Conservation (phyloP, 1,140 invertebrate genomes). For the Meloidogyne chitwoodi region DNA sequence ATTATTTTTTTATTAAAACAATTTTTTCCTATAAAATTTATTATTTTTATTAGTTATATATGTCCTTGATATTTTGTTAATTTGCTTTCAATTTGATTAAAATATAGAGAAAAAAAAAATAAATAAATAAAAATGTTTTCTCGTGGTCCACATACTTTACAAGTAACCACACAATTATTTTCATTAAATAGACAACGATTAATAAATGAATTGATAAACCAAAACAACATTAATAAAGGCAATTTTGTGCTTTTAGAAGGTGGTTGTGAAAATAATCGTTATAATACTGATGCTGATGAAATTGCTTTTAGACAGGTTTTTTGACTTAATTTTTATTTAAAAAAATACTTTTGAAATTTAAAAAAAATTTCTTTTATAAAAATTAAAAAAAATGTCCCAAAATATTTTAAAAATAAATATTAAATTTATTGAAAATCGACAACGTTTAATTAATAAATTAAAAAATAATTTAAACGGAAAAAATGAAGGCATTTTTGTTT, state of each 20-base stretch:
- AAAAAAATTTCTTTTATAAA: too few species aligned
- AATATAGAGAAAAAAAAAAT: too few species aligned
- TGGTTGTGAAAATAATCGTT: constrained; percentile 50
- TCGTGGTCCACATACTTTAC: constrained; percentile 48
- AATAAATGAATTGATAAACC: constrained; percentile 27
- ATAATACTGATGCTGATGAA: constrained; percentile 57
- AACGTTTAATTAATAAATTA: constrained; percentile 42
- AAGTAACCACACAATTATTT: constrained; percentile 46
- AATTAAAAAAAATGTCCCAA: constrained; percentile 44
- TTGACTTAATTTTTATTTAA: too few species aligned
- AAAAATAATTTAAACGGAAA: constrained; percentile 15
- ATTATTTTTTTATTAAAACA: too few species aligned
- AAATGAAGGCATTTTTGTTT: constrained; percentile 25
- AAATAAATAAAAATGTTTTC: too few species aligned
- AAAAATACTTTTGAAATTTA: too few species aligned
- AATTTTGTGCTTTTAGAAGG: constrained; percentile 49
- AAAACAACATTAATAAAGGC: background rate
- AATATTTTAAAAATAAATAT: constrained; percentile 46
- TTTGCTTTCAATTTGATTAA: too few species aligned
- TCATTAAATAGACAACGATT: constrained; percentile 48
- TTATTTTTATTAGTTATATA: too few species aligned
- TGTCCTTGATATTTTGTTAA: too few species aligned
- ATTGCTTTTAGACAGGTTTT: constrained; percentile 49
- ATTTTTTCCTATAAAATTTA: too few species aligned
- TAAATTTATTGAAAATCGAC: constrained; percentile 47